Evolutionary conservation across 2,113 vertebrate species (phyloP).

Genomic region (Charadrius vociferus): DNA sequence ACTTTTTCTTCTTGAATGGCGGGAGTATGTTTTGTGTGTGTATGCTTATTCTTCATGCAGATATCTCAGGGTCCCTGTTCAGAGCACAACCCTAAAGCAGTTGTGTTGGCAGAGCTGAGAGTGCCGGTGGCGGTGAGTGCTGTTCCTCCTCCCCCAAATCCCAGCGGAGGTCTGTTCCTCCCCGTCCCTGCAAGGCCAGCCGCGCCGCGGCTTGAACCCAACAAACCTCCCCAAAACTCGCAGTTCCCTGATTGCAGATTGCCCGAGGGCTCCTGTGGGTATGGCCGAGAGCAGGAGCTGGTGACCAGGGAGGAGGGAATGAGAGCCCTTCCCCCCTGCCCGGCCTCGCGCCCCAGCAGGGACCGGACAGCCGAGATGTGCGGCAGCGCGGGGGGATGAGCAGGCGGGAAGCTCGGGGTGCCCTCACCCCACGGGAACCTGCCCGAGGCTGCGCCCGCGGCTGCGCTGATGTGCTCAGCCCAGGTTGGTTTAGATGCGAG

Average conservation of each 20-base stretch:
- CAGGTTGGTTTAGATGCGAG: not conserved
- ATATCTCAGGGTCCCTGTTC: no score
- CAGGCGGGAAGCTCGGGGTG: not conserved
- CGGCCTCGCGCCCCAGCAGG: not conserved
- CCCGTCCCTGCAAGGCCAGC: no score
- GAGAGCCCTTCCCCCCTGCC: not conserved
- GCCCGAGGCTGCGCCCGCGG: not conserved
- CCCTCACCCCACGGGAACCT: accelerated
- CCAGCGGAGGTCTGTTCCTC: no score
- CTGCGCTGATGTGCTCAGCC: not conserved
- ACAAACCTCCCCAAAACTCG: not conserved
- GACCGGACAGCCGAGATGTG: accelerated
- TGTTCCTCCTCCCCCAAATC: no score
- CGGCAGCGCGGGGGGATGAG: accelerated
- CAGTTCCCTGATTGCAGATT: not conserved
- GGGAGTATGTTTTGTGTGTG: no score
- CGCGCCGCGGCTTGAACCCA: no score
- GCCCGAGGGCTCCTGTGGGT: not conserved
- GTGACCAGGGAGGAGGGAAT: not conserved
- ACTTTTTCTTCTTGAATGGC: not conserved
- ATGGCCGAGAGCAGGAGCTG: not conserved
- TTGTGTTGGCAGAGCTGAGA: no score
- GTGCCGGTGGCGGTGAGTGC: no score
- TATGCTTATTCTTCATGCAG: no score
- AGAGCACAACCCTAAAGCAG: no score